Conservation (phyloP, 2,888 invertebrate genomes). For the Cantharis nigra region DNA sequence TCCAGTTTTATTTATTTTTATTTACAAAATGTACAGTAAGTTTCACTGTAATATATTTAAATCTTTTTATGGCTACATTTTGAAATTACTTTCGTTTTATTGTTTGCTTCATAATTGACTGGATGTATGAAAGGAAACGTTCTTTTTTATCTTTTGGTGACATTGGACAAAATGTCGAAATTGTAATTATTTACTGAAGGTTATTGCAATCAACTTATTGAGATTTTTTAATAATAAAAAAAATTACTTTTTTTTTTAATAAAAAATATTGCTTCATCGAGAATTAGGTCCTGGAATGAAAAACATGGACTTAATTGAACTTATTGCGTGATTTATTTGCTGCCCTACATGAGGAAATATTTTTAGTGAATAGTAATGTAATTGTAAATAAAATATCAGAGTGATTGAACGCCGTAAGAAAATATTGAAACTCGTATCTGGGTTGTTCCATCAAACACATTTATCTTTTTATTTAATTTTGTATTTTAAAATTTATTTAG, state of each 20-base stretch:
- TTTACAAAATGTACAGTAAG: neutral
- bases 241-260: neutral
- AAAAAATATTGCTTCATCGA: neutral
- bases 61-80: neutral
- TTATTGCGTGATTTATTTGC: neutral
- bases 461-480: neutral
- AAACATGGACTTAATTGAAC: neutral
- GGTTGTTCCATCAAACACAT: neutral
- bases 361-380: neutral
- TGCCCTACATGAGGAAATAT: neutral
- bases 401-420: neutral
- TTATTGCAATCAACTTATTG: neutral
- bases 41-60: neutral
- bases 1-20: neutral
- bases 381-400: neutral
- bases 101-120: neutral
- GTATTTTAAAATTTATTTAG: neutral
- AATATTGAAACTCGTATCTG: neutral
- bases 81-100: neutral
- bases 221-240: neutral
- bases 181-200: neutral
- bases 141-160: neutral
- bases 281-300: neutral
- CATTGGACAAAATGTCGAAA: neutral
- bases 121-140: neutral